Evolutionary conservation across 2,113 vertebrate genomes (phyloP).

Genomic region (Tylochromis polylepis): DNA sequence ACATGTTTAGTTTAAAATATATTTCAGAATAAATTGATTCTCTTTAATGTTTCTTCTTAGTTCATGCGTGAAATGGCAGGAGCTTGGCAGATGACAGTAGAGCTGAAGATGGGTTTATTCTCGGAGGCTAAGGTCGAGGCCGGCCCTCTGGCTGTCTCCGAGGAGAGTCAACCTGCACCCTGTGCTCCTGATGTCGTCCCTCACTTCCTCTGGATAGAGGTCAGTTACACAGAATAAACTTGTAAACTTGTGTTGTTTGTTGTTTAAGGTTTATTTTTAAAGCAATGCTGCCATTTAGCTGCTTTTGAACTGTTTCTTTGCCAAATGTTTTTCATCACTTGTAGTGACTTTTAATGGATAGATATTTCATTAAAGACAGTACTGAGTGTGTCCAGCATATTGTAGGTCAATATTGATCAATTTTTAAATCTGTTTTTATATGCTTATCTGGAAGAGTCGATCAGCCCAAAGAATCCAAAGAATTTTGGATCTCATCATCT

Average conservation of each 20-base stretch:
- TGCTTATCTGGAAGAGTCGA: background rate
- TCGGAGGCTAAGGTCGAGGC: constrained; percentile 84
- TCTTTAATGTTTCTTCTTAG: constrained; percentile 52
- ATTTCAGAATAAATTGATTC: background rate
- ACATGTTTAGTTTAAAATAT: background rate
- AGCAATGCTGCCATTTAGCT: background rate
- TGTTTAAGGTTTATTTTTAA: background rate
- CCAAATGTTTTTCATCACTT: background rate
- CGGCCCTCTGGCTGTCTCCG: constrained; percentile 91
- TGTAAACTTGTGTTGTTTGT: background rate
- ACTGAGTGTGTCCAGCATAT: background rate
- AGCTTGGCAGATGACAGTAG: constrained; percentile 96
- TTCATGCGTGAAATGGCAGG: constrained; percentile 98
- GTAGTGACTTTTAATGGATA: background rate
- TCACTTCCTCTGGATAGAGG: constrained; percentile 96
- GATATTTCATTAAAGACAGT: background rate
- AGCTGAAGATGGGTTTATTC: constrained; percentile 91
- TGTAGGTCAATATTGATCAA: background rate
- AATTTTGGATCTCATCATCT: background rate
- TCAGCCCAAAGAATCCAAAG: background rate
- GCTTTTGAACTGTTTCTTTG: background rate
- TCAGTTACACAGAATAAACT: constrained; percentile 41
- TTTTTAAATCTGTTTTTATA: background rate
- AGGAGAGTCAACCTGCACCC: constrained; percentile 88
- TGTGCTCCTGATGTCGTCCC: constrained; percentile 89